Evolutionary conservation across 2,113 vertebrate species (phyloP).

Genomic region (Myiozetetes cayanensis): DNA sequence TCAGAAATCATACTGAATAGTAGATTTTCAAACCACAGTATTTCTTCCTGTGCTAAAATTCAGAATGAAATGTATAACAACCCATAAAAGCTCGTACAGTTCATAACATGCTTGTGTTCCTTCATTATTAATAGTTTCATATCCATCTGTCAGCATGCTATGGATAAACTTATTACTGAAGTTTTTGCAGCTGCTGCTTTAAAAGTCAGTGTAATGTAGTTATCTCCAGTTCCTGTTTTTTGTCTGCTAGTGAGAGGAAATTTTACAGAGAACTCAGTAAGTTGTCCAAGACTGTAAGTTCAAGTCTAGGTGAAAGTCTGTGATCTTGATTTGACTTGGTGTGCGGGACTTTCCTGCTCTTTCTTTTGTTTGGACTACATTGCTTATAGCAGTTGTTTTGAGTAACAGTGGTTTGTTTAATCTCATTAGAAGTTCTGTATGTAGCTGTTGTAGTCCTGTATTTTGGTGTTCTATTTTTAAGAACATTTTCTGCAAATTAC

Average conservation of each 20-base stretch:
- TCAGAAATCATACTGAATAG: conserved; percentile 23
- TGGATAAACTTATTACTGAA: conserved; percentile 5
- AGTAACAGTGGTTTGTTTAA: not conserved
- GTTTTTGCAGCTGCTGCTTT: conserved; percentile 35
- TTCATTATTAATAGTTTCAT: conserved; percentile 40
- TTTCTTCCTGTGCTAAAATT: conserved; percentile 14
- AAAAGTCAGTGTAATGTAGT: not conserved
- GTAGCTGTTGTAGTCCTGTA: not conserved
- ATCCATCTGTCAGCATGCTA: conserved; percentile 13
- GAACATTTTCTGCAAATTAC: not conserved
- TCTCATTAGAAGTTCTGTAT: not conserved
- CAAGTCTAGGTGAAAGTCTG: not conserved
- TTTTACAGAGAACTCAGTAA: not conserved
- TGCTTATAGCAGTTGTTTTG: not conserved
- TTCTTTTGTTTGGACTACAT: not conserved
- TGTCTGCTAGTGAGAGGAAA: not conserved
- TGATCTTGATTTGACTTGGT: not conserved
- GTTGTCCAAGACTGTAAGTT: not conserved
- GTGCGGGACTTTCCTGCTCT: not conserved
- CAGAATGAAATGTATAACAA: not conserved
- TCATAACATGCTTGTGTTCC: conserved; percentile 29
- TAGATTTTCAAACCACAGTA: conserved; percentile 34
- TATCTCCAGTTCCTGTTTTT: conserved; percentile 25
- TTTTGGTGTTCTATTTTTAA: not conserved
- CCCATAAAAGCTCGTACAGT: not conserved